Base-by-base conservation (phyloP, 1,140 invertebrate species). In the Dreissena polymorpha region DNA sequence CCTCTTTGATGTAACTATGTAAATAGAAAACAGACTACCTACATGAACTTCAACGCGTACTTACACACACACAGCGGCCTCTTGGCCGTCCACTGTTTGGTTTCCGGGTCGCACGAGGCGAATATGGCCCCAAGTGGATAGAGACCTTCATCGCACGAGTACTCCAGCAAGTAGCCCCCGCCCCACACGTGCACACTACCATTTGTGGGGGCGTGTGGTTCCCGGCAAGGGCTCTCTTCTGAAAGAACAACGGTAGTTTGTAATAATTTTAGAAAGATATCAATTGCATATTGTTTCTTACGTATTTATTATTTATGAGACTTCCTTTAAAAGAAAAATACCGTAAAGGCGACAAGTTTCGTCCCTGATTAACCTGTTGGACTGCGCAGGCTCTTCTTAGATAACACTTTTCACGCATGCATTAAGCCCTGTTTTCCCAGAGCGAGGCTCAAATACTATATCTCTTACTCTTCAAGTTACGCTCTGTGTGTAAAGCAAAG, bases 121-220 rank as follows among this genome's bases (percentile, higher is more conserved):
- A 60, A 60, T 23, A 23, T 60, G 16, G 57, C 16, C 16, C 57
- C 57, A n/a, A 60, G 16, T 2, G 57, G 12, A 2, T n/a, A 6
- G 57, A 60, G 57, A 60, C 57, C 57, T 23, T n/a, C 57, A 60
- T 60, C 57, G 57, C 57, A 60, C 57, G 57, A 60, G 57, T 60
- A 60, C 57, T 60, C 57, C 16, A 60, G 57, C 57, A 60, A 10
- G 57, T 60, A 60, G 16, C 57, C 57, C 21, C 21, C 16, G 16
- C 57, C 57, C 57, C 57, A 60, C 16, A 60, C 57, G 16, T 60
- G 57, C 16, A 60, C 57, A 12, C 57, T 60, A 3, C 57, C 57
- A 12, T 60, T 60, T 3, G 12, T 23, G 57, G 57, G 57, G 16
- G 57, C 16, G 57, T 60, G 57, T 18, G 57, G 57, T 23, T 60